Evolutionary conservation across 2,797 vertebrate genomes (phyloP).

Genomic region (Neosalanx taihuensis): DNA sequence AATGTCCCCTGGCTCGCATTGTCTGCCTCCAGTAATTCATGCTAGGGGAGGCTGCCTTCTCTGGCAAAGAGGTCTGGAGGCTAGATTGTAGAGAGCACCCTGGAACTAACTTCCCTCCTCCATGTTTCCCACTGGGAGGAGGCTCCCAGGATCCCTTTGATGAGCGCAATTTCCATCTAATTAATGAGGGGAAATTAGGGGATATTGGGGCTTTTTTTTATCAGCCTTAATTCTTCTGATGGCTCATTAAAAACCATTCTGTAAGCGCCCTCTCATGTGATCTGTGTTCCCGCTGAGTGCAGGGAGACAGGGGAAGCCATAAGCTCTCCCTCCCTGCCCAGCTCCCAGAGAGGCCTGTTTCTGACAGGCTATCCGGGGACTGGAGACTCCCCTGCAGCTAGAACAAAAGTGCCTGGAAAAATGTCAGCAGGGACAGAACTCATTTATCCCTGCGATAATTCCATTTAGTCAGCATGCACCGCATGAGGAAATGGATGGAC

Average conservation of each 20-base stretch:
- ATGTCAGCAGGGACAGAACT: conserved; percentile 22
- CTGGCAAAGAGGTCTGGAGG: conserved; percentile 24
- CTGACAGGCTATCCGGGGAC: not conserved
- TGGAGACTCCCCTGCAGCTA: conserved; percentile 15
- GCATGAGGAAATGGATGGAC: not conserved
- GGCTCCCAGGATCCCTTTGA: conserved; percentile 53
- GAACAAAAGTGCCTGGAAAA: conserved; percentile 30
- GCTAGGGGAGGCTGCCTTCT: not conserved
- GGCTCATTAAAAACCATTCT: conserved; percentile 60
- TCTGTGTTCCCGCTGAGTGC: conserved; percentile 36
- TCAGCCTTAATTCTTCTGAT: conserved; percentile 55
- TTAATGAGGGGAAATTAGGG: conserved; percentile 58
- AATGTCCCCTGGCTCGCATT: conserved; percentile 24
- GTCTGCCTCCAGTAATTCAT: not conserved
- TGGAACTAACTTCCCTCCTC: conserved; percentile 30
- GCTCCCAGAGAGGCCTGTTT: conserved; percentile 1
- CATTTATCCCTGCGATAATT: conserved; percentile 49
- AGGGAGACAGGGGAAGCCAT: conserved; percentile 3
- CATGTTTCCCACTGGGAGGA: conserved; percentile 31
- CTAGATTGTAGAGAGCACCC: conserved; percentile 27
- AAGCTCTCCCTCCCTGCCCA: not conserved
- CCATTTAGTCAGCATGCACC: conserved; percentile 30
- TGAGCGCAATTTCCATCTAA: conserved; percentile 51
- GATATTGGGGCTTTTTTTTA: conserved; percentile 36
- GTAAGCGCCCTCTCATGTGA: conserved; percentile 38